Evolutionary conservation across 2,113 vertebrate genomes (phyloP).

Genomic region (Podocnemis expansa): DNA sequence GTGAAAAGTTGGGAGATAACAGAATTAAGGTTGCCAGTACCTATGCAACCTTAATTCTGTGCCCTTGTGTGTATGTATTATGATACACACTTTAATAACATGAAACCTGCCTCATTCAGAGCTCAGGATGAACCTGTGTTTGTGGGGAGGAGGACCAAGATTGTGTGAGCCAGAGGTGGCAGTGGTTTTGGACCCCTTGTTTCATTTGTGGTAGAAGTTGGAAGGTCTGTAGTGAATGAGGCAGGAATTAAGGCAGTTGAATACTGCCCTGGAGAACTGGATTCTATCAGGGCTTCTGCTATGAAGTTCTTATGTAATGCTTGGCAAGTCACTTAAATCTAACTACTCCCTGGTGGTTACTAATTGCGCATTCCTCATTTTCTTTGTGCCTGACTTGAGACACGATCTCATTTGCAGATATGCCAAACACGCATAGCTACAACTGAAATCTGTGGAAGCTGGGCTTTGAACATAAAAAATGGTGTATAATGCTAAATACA

Average conservation of each 20-base stretch:
- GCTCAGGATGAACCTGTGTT: background rate
- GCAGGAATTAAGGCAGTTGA: background rate
- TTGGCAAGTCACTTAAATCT: background rate
- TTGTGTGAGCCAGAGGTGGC: background rate
- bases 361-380: background rate
- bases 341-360: background rate
- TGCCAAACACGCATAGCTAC: background rate
- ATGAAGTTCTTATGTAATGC: background rate
- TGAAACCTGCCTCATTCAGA: background rate
- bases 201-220: background rate
- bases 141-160: background rate
- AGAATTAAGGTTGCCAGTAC: background rate
- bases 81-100: background rate
- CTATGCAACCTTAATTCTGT: background rate
- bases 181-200: background rate
- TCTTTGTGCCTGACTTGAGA: too few relatives aligned
- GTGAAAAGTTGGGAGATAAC: background rate
- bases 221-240: background rate
- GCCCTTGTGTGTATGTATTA: background rate
- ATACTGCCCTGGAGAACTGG: background rate
- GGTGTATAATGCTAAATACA: background rate
- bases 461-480: background rate
- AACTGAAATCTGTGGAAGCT: background rate
- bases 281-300: background rate
- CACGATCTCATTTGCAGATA: background rate